Evolutionary conservation across 2,888 invertebrate genomes (phyloP).

Genomic region (Eledona agricola): DNA sequence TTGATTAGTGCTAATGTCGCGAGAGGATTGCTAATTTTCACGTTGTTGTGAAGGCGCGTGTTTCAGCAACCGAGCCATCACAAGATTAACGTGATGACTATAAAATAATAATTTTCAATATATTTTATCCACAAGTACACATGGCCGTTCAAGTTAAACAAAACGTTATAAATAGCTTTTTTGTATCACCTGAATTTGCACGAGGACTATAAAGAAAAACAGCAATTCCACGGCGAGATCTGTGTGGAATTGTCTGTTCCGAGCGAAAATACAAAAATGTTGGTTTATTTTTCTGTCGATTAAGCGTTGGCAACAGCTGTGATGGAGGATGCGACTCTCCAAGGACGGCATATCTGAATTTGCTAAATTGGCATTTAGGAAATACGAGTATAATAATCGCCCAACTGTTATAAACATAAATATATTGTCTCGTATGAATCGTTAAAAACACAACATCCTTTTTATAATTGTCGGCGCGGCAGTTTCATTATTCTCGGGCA

Average conservation of each 20-base stretch:
- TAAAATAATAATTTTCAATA: constrained; percentile 16
- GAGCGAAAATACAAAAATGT: too few species aligned
- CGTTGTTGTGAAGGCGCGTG: constrained; percentile 10
- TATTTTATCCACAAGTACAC: constrained; percentile 23
- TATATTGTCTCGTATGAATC: neutral
- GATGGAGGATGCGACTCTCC: neutral
- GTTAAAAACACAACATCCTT: constrained; percentile 2
- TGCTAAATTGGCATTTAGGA: too few species aligned
- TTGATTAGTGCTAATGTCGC: too few species aligned
- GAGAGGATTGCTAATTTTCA: too few species aligned
- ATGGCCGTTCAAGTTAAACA: constrained; percentile 14
- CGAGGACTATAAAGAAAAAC: too few species aligned
- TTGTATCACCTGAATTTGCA: constrained; percentile 14
- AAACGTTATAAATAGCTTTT: constrained; percentile 16
- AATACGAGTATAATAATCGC: too few species aligned
- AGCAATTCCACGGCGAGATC: too few species aligned
- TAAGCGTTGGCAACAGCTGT: neutral
- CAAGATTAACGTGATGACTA: constrained; percentile 12
- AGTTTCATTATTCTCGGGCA: too few species aligned
- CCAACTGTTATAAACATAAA: neutral
- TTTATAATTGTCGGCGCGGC: too few species aligned
- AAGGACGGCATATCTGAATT: too few species aligned
- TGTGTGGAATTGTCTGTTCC: too few species aligned
- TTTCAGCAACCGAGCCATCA: constrained; percentile 5
- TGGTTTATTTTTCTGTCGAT: constrained; percentile 8